Base-by-base conservation (phyloP, 2,888 invertebrate genomes). In the Agriopis marginaria region DNA sequence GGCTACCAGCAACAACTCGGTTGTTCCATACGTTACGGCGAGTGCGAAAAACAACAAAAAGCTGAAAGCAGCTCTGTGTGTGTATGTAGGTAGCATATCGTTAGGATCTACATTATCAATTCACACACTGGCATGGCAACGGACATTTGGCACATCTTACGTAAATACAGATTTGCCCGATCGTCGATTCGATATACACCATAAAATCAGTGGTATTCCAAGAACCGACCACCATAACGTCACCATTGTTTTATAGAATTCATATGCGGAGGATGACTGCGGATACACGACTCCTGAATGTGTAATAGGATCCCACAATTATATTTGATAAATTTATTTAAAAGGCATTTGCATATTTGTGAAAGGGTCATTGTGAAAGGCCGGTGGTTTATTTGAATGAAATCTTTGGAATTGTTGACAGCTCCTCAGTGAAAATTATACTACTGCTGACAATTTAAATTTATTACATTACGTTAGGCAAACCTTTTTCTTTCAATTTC, bases 241-340 rank as follows among this genome's bases (percentile, higher is more conserved):
- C 86, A 89, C 91, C 88, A 93, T 93, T 93, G 93, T 93, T 80
- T 88, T 86, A 80, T 78, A 78, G 82, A 81, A 90, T 94, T 92
- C 90, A 88, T 87, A 94, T 94, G 89, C 93, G 83, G 74, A 77
- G 65, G 83, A 77, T 79, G 86, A 89, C 88, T 89, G 84, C 93
- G 93, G 93, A 93, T 93, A 92, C 92, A 87, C 93, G 90, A 79
- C 83, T 77, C 73, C 82, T 87, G 93, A 93, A 94, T 94, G 83
- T 85, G 78, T 90, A 93, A 93, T 92, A 90, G 79, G 91, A 86
- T 93, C 93, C 89, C 93, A 93, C 93, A 93, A 92, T 92, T 92
- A 92, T 93, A 92, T 92, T 92, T 93, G 90, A 92, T 92, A 92
- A 92, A 91, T 92, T 89, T 91, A 92, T 92, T 91, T 92, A 89